Evolutionary conservation across 92 coral and sea anemone genomes (phyloP), one percentile per base, ranked within the genome.

Genomic region (Siderastrea radians): DNA sequence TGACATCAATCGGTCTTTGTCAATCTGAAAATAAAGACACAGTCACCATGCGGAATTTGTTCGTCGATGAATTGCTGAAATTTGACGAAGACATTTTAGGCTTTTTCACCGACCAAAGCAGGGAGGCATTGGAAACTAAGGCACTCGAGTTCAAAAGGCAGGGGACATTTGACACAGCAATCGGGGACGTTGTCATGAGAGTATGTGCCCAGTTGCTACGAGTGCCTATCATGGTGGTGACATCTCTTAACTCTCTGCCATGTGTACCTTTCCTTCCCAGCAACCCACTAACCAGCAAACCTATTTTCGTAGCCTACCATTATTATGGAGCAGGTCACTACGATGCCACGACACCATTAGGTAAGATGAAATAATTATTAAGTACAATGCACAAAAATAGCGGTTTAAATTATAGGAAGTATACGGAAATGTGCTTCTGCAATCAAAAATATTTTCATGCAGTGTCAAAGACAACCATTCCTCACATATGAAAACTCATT

Each of bases 241-340:
- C 98, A 11, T 86, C 95, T 19, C 75, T 86, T 16, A 26, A 26
- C 38, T 79, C 92, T 4, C 84, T 85, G 51, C 98, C 98, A 17
- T 86, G 78, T 71, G 57, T 93, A 48, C 95, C 96, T 49, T 95
- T 95, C 44, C 77, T 95, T 19, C 95, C 95, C 1, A 74, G 84
- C 70, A 80, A 84, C 43, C 83, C 92, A 52, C 75, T 84, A 2
- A 89, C 90, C 1, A 66, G 80, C 52, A 76, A 62, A 59, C 94
- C 98, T 9, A 76, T 95, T 72, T 93, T 88, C 78, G 77, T 95
- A 67, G 98, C 98, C 49, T 95, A 80, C 70, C 84, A 93, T 61
- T 94, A 93, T 60, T 87, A 94, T 17, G 90, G 89, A 15, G 96
- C 94, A 15, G 95, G 98, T 16, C 98, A 94, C 67, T 94, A 92